phyloP scores from a whole-genome alignment of 2,797 vertebrate genomes.

The Megaceryle alcyon region DNA sequence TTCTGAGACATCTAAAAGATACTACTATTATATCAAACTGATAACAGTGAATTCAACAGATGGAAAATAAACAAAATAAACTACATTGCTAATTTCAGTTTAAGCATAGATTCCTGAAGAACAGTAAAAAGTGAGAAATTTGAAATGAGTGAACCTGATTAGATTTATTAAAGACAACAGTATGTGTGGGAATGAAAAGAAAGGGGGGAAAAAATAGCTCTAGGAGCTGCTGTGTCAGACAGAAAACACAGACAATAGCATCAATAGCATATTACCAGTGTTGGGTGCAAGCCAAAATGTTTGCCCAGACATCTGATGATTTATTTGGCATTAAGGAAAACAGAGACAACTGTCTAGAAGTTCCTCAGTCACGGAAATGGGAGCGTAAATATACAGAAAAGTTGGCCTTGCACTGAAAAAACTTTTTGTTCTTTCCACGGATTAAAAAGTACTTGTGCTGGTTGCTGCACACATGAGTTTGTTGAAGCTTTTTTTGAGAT shows the following conservation, averaged over 20 bases:
- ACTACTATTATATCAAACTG: background rate
- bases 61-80: slow-evolving; percentile 30
- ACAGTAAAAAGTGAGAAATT: background rate
- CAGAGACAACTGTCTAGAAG: slow-evolving; percentile 55
- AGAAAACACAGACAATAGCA: slow-evolving; percentile 63
- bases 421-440: background rate
- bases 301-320: slow-evolving; percentile 58
- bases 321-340: slow-evolving; percentile 65
- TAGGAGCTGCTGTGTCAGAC: slow-evolving; percentile 45
- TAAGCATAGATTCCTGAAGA: background rate
- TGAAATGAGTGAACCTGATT: background rate
- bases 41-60: slow-evolving; percentile 41
- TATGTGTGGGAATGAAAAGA: slow-evolving; percentile 44
- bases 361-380: slow-evolving; percentile 8
- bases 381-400: background rate
- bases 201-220: background rate
- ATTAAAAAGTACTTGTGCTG: background rate
- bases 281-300: slow-evolving; percentile 23
- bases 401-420: background rate
- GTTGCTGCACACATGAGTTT: background rate
- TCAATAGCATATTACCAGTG: slow-evolving; percentile 29
- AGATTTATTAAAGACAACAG: slow-evolving; percentile 23
- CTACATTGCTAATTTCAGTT: background rate
- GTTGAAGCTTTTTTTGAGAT: background rate
- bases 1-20: background rate